A percentile compares a stretch with the other conserved stretches of the same genome.
Evolutionary conservation across 2,797 vertebrate species (phyloP).

Genomic region (Phaenicophaeus curvirostris): DNA sequence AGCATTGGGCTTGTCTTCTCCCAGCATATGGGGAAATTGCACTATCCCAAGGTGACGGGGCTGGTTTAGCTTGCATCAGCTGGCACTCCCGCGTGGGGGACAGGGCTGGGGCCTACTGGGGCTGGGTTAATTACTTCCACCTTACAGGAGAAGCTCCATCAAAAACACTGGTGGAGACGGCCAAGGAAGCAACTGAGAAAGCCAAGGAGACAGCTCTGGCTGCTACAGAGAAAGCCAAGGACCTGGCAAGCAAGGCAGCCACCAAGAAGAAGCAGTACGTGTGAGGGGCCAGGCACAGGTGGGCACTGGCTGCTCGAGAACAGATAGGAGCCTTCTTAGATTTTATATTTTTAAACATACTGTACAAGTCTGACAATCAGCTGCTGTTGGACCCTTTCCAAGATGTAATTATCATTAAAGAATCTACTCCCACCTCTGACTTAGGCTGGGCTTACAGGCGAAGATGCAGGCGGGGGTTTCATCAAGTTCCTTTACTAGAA

Average conservation of each 20-base stretch:
- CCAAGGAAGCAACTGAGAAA: constrained; percentile 89
- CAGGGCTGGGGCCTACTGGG: not conserved
- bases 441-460: not conserved
- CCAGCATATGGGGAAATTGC: rapidly evolving
- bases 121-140: not conserved
- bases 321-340: constrained; percentile 47
- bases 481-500: constrained; percentile 48
- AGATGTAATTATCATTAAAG: constrained; percentile 79
- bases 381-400: constrained; percentile 42
- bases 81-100: not conserved
- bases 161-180: constrained; percentile 89
- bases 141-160: constrained; percentile 89
- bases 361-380: constrained; percentile 52
- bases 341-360: constrained; percentile 67
- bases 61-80: not conserved
- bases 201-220: constrained; percentile 93
- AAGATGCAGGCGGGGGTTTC: not conserved
- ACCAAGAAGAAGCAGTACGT: constrained; percentile 90
- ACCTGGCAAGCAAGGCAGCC: constrained; percentile 89
- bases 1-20: rapidly evolving
- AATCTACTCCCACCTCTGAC: constrained; percentile 2
- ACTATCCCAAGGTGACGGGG: rapidly evolving
- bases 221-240: constrained; percentile 96
- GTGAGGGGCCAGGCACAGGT: constrained; percentile 68
- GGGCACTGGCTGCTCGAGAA: not conserved